phyloP scores from a whole-genome alignment of 2,113 vertebrate genomes.

The Etheostoma spectabile region DNA sequence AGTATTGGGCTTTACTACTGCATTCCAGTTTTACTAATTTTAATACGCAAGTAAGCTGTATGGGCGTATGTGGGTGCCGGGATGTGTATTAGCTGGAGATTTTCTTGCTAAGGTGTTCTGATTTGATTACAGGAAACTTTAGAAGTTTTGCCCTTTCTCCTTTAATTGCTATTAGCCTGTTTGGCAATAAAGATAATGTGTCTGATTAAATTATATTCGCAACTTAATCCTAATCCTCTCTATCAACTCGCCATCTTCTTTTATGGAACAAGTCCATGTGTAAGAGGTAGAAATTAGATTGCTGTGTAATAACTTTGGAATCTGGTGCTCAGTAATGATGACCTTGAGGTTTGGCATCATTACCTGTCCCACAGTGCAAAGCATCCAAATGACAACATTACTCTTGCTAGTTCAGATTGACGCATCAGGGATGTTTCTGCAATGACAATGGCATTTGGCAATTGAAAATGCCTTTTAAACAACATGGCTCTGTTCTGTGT shows the following conservation, averaged over 20 bases:
- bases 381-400: constrained; percentile 65
- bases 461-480: constrained; percentile 52
- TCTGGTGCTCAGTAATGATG: constrained; percentile 63
- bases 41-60: constrained; percentile 8
- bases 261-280: constrained; percentile 40
- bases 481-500: constrained; percentile 35
- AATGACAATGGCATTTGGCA: constrained; percentile 49
- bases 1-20: neutral
- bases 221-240: constrained; percentile 57
- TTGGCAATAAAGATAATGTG: constrained; percentile 48
- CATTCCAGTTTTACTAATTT: constrained; percentile 12
- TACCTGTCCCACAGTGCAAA: constrained; percentile 70
- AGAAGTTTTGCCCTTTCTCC: constrained; percentile 46
- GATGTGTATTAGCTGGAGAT: constrained; percentile 26
- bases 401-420: constrained; percentile 57
- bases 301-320: constrained; percentile 60
- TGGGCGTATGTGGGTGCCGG: constrained; percentile 3
- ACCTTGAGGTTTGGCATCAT: constrained; percentile 77
- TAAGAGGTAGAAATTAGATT: constrained; percentile 57
- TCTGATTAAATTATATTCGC: constrained; percentile 58
- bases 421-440: constrained; percentile 37
- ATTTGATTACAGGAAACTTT: constrained; percentile 42
- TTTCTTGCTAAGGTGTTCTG: constrained; percentile 28
- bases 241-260: constrained; percentile 53
- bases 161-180: constrained; percentile 45